Conservation (phyloP, 2,888 invertebrate species). For the Phalangium opilio region DNA sequence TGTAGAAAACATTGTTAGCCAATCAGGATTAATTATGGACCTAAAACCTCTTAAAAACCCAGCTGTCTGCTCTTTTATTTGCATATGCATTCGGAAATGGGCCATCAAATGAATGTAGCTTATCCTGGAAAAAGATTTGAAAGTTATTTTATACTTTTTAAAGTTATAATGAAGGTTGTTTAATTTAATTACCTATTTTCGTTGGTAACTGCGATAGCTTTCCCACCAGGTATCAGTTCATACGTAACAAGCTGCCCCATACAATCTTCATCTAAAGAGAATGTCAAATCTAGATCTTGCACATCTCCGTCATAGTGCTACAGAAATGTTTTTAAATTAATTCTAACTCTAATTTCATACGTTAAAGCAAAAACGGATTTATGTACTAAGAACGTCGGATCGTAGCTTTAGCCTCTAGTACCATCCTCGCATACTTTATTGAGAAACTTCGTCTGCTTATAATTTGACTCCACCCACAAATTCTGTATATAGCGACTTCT, state of each 20-base stretch:
- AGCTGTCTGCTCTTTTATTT: slow-evolving; percentile 90
- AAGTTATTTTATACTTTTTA: too few species aligned
- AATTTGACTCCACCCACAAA: too few species aligned
- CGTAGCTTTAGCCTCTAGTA: too few species aligned
- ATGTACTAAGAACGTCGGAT: too few species aligned
- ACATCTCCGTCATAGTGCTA: slow-evolving; percentile 58
- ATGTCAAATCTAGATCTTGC: slow-evolving; percentile 81
- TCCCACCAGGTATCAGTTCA: slow-evolving; percentile 88
- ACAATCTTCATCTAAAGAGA: slow-evolving; percentile 87
- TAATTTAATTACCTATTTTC: slow-evolving; percentile 74
- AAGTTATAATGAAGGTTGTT: slow-evolving; percentile 4
- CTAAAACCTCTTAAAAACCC: slow-evolving; percentile 94
- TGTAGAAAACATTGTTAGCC: slow-evolving; percentile 85
- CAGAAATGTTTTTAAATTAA: neutral
- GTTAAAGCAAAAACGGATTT: too few species aligned
- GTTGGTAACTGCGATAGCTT: slow-evolving; percentile 79
- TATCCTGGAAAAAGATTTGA: slow-evolving; percentile 47
- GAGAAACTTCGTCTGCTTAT: too few species aligned
- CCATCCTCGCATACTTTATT: too few species aligned
- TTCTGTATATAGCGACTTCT: too few species aligned
- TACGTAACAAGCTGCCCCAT: slow-evolving; percentile 86
- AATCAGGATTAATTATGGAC: slow-evolving; percentile 84
- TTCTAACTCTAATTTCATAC: too few species aligned
- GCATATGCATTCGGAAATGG: slow-evolving; percentile 93
- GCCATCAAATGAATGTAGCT: slow-evolving; percentile 98